Evolutionary conservation across 2,888 invertebrate species (phyloP), one percentile per base, ranked within the genome.

Genomic region (Pseudolycoriella hygida): DNA sequence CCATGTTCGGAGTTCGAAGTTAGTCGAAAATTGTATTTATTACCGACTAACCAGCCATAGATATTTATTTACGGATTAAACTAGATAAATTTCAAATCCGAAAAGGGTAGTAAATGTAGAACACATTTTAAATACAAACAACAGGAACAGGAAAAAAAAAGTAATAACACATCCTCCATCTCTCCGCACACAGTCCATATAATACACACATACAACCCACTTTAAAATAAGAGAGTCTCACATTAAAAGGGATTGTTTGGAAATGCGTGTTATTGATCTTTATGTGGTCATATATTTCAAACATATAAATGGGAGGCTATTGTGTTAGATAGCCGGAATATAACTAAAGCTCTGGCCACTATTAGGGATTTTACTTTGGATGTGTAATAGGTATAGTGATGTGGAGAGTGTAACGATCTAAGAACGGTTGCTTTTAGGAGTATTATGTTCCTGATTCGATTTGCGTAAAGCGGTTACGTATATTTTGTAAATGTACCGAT

Each of bases 191-290:
- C 5, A 25, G 8, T 25, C 25, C 25, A 8, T 8, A 25, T 25
- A 25, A 34, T 14, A 34, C 12, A 34, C 12, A 34, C 15, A 34
- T 12, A 14, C 12, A 12, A 5, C 34, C 34, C 34, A 34, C 34
- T 34, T 34, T 34, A 34, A 39, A 39, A 39, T 17, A 17, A 39
- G 39, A 17, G 39, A 11, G 11, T 40, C 19, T 18, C 40, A 40
- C 40, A 40, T 40, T 40, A 40, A 41, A 25, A 41, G 41, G 41
- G 41, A 41, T 41, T 41, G 41, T 41, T 41, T n/a, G 41, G 30
- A 41, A 41, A 41, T 41, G 25, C 30, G 41, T 41, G 41, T 41
- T 41, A 41, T 41, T 41, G 41, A 41, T 41, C 41, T 41, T 41
- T 41, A 41, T 41, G 41, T 25, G 41, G 25, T 25, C 30, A 41